Conservation (phyloP, 2,113 vertebrate species). For the Onychorhynchus coronatus region DNA sequence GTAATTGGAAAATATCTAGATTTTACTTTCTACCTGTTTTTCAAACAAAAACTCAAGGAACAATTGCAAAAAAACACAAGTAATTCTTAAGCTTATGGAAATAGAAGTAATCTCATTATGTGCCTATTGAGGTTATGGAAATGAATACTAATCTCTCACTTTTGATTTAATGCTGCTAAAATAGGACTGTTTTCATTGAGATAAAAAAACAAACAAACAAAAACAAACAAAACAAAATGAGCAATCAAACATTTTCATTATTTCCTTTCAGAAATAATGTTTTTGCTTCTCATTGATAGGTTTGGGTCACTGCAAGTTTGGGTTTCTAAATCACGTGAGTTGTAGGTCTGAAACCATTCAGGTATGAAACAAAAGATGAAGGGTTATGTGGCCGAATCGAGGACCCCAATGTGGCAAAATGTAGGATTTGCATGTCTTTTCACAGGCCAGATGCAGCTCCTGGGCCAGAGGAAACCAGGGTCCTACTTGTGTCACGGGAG, state of each 20-base stretch:
- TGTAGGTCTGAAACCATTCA: neutral
- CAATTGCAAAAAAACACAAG: neutral
- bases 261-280: neutral
- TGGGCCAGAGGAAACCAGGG: neutral
- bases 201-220: neutral
- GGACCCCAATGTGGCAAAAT: neutral
- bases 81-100: neutral
- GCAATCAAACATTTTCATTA: neutral
- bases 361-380: neutral
- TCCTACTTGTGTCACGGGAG: neutral
- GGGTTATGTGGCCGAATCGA: neutral
- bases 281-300: neutral
- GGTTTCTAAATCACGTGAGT: neutral
- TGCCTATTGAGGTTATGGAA: neutral
- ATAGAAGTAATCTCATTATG: slow-evolving; percentile 1
- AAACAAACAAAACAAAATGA: too few species aligned
- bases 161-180: neutral
- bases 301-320: neutral
- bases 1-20: neutral
- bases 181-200: neutral
- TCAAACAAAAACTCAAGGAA: neutral
- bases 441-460: neutral
- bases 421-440: neutral
- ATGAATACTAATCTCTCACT: neutral
- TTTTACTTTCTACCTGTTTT: neutral